Base-by-base conservation (phyloP, 2,797 vertebrate genomes). In the Pterois miles region DNA sequence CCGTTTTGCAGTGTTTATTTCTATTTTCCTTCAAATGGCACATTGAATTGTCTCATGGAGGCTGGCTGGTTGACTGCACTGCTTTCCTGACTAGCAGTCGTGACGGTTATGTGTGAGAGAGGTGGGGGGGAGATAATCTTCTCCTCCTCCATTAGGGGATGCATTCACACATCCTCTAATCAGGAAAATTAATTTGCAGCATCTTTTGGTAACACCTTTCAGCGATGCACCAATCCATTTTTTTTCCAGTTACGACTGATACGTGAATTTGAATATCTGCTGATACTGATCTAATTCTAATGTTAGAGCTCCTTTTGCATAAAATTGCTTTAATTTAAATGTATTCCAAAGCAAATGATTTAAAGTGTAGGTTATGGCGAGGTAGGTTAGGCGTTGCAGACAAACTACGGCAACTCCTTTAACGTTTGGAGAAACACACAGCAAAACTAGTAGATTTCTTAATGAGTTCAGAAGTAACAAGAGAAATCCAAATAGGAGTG, bases 21-120 rank as follows among this genome's bases (percentile, higher is more conserved):
- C 46, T 50, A 63, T 59, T 74, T 65, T 34, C 23, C 79, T 66
- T 75, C 34, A 60, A 80, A 70, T 74, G 38, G 8, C 59, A 50
- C 53, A 67, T 46, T 80, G 58, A 68, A 52, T 54, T 62, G 53
- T 58, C 62, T 63, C 11, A 8, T 29, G 10, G 12, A 65, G 53
- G 23, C 50, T 78, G 18, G 36, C 58, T 25, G 27, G 31, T 58
- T 8, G 46, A 33, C 46, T 60, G 69, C 33, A 13, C 22, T 40
- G 59, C 36, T 62, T 33, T 62, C 59, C 34, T 40, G 59, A 40
- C 36, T 8, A 62, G 36, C 36, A 27, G 59, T 52, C 25, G 3
- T 68, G 67, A 67, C 74, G 68, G 63, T 36, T 66, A 16, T 50
- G 57, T 38, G 57, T 64, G 38, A 9, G 23, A 65, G 13, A 59